Percentiles rank a stretch among this genome's conserved stretches.
These are phyloP conservation scores for Gila robusta DNA, from an alignment of 2,797 vertebrate genomes.

Conservation along the genomic window DNA sequence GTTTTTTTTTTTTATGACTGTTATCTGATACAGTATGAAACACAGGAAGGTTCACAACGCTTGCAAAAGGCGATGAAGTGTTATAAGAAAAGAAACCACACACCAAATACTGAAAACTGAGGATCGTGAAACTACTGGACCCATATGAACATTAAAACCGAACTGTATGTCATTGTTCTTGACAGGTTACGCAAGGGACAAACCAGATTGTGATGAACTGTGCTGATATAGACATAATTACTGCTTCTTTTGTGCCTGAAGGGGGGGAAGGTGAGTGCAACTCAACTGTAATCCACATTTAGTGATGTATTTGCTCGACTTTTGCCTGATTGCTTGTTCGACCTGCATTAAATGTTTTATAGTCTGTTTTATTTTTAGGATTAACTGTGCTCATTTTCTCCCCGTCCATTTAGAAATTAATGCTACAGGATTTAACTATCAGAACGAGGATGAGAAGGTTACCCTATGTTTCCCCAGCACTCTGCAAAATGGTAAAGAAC, in stretches of 20 bases:
- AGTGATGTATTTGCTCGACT: constrained; percentile 11
- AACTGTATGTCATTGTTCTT: constrained; percentile 58
- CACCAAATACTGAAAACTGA: constrained; percentile 6
- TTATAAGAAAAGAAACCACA: constrained; percentile 11
- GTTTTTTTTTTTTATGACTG: constrained; percentile 18
- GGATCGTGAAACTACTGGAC: not conserved
- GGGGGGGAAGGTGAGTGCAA: constrained; percentile 90
- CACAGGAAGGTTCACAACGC: constrained; percentile 3
- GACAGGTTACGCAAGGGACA: constrained; percentile 93
- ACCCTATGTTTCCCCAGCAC: constrained; percentile 94
- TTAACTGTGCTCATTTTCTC: constrained; percentile 37
- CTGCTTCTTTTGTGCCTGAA: constrained; percentile 91
- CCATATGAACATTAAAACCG: not conserved
- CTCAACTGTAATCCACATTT: constrained; percentile 18
- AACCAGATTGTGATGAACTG: constrained; percentile 99
- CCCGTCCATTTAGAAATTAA: constrained; percentile 88
- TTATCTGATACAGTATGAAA: constrained; percentile 33
- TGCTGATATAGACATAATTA: constrained; percentile 99
- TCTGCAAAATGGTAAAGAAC: constrained; percentile 88
- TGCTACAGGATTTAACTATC: constrained; percentile 98
- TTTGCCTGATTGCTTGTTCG: constrained; percentile 25
- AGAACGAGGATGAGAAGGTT: constrained; percentile 99
- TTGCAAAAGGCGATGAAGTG: constrained; percentile 6
- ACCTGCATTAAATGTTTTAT: constrained; percentile 22
- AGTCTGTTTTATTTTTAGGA: constrained; percentile 3